Evolutionary conservation across 2,888 invertebrate species (phyloP).

Genomic region (Latrodectus elegans): DNA sequence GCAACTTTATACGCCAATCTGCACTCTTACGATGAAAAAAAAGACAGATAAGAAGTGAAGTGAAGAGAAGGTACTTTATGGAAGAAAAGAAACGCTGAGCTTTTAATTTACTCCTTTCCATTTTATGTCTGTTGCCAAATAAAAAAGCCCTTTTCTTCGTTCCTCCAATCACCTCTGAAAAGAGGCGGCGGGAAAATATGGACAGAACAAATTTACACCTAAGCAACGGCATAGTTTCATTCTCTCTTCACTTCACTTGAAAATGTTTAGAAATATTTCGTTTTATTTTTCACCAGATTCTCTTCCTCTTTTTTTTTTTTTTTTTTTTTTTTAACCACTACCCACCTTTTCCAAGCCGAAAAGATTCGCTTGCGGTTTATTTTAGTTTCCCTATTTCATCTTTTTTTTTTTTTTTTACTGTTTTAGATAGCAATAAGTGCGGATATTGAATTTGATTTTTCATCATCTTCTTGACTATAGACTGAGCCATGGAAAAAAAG

Average conservation of each 20-base stretch:
- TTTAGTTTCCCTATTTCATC: constrained; percentile 5
- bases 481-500: neutral
- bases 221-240: constrained; percentile 19
- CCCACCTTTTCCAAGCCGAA: too few species aligned
- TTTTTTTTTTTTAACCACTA: too few species aligned
- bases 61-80: constrained; percentile 30
- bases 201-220: neutral
- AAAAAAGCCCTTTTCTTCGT: too few species aligned
- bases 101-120: constrained; percentile 36
- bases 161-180: too few species aligned
- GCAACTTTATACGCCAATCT: neutral
- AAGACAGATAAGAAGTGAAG: neutral
- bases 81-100: constrained; percentile 44
- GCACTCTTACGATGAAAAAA: neutral
- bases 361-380: neutral
- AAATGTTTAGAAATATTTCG: constrained; percentile 56
- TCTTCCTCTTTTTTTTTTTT: neutral
- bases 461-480: neutral
- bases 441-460: constrained; percentile 44
- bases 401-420: constrained; percentile 31
- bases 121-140: neutral
- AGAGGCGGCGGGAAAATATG: too few species aligned
- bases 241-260: constrained; percentile 39
- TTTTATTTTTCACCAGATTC: constrained; percentile 11
- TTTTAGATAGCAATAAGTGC: constrained; percentile 46